Base-by-base conservation (phyloP, 2,797 vertebrate genomes). In the Hydrocynus forskahlii region DNA sequence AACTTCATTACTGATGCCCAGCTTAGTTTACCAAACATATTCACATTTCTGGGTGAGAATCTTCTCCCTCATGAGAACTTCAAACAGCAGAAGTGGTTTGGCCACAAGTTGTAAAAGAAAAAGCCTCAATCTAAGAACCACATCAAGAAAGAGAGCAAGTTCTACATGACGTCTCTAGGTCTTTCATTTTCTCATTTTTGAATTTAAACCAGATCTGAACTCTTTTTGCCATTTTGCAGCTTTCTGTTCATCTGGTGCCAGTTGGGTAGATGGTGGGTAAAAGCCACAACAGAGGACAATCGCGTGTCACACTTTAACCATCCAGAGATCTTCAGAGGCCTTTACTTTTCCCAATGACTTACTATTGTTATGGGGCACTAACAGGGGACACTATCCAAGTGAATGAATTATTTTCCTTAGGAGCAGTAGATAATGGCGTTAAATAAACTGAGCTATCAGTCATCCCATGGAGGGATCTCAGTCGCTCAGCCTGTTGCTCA, bases 101-200 rank as follows among this genome's bases (percentile, higher is more conserved):
- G 72, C 75, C 68, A 54, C 78, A 75, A 78, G 80, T 72, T 43
- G 54, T 50, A 70, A 69, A 69, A 77, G 23, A 73, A 69, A 68
- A 70, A 40, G 66, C 19, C 48, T 19, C 4, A 45, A 67, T 71
- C 60, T n/a, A 62, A 76, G 40, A 78, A 81, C 83, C 83, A 86
- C 81, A 85, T 85, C 75, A 83, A 80, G 78, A 64, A 70, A 64
- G 70, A 76, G 55, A 35, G 14, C 4, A 35, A 72, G 59, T 75
- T 75, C 35, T 48, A 25, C 69, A 50, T 23, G 78, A 54, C 60
- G 82, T 72, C 50, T 74, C 72, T 21, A 67, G 72, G 75, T 72
- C 76, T 83, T 83, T 81, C 45, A 81, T 86, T 84, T 81, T 60
- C 71, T 55, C 25, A n/a, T n/a, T n/a, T 10, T 35, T 59, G 59